phyloP scores from a whole-genome alignment of 1,140 invertebrate genomes.

The Thaumatotibia leucotreta region DNA sequence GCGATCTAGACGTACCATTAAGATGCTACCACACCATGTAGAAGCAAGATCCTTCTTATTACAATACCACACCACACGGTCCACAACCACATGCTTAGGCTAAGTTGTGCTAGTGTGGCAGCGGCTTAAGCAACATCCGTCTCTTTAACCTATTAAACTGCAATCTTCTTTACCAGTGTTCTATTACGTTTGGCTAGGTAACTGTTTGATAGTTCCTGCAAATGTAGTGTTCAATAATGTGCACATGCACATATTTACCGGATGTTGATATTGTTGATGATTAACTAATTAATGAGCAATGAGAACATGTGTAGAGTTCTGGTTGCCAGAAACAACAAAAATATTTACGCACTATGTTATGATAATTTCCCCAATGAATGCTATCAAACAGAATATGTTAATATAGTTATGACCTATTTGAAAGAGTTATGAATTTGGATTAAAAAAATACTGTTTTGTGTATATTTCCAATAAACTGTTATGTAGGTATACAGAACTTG shows the following conservation, averaged over 20 bases:
- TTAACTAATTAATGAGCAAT: too few species aligned
- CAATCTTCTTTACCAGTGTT: conserved; percentile 24
- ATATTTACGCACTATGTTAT: neutral
- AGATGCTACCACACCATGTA: neutral
- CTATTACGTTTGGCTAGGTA: neutral
- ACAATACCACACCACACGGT: neutral
- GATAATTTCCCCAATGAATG: neutral
- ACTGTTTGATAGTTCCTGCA: neutral
- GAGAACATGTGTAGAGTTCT: neutral
- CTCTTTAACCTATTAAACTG: conserved; percentile 48
- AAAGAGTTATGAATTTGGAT: neutral
- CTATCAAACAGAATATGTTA: neutral
- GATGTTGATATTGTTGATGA: neutral
- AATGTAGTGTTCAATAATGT: neutral
- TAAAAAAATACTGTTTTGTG: neutral
- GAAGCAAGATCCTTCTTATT: neutral
- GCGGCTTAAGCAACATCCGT: conserved; percentile 35
- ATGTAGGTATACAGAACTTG: neutral
- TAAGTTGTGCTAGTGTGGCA: neutral
- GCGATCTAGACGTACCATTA: too few species aligned
- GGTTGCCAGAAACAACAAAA: neutral
- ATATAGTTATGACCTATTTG: neutral
- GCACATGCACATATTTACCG: neutral
- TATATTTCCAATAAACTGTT: neutral
- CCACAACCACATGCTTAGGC: neutral